These are phyloP conservation scores for Xestobium rufovillosum DNA, from an alignment of 2,888 invertebrate species.

Conservation along the genomic window DNA sequence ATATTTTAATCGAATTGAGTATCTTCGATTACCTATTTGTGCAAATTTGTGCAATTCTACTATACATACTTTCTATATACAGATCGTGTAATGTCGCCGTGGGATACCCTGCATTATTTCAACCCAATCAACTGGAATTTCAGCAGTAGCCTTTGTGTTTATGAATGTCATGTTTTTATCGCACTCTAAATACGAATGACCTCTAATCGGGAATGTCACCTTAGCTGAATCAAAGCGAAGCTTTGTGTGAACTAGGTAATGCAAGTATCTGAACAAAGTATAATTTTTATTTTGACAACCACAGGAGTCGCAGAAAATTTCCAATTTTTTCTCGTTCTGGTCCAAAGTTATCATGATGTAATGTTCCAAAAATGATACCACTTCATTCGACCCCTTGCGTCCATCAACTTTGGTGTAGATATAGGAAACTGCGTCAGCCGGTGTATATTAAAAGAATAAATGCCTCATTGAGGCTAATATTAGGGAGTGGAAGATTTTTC, in stretches of 20 bases:
- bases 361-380: conserved; percentile 21
- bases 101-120: too few relatives aligned
- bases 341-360: conserved; percentile 20
- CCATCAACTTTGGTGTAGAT: conserved; percentile 25
- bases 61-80: too few relatives aligned
- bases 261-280: conserved; percentile 25
- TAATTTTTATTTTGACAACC: conserved; percentile 31
- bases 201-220: too few relatives aligned
- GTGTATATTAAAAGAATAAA: conserved; percentile 26
- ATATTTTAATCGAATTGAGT: too few relatives aligned
- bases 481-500: conserved; percentile 23
- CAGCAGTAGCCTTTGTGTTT: too few relatives aligned
- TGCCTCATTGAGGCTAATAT: conserved; percentile 25
- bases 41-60: too few relatives aligned
- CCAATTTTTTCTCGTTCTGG: conserved; percentile 16
- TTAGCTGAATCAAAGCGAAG: too few relatives aligned
- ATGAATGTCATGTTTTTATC: too few relatives aligned
- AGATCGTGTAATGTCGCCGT: too few relatives aligned
- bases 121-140: too few relatives aligned
- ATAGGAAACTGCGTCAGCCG: conserved; percentile 22
- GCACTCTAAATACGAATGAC: too few relatives aligned
- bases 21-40: too few relatives aligned
- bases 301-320: conserved; percentile 30
- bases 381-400: conserved; percentile 24
- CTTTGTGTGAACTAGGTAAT: conserved; percentile 28